phyloP scores from a whole-genome alignment of 2,113 vertebrate species.

The Piprites chloris region DNA sequence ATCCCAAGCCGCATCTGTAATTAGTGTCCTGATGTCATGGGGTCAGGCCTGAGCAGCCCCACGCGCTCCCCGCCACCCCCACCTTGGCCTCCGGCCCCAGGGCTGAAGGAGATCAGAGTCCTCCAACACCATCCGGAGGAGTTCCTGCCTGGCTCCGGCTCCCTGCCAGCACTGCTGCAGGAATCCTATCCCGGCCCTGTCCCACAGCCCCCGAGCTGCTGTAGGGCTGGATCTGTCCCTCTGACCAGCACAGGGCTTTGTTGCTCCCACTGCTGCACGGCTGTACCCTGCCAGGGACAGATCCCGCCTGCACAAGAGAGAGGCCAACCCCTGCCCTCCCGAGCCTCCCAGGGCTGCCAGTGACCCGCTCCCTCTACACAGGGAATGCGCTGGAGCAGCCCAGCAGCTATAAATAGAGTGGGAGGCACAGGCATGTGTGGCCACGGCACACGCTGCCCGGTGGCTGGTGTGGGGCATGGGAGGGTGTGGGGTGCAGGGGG shows the following conservation, averaged over 20 bases:
- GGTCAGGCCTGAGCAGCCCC: slow-evolving; percentile 23
- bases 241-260: background rate
- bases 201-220: background rate
- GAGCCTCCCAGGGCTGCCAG: background rate
- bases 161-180: background rate
- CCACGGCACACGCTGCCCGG: background rate
- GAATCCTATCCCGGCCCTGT: background rate
- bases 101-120: background rate
- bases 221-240: background rate
- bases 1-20: slow-evolving; percentile 29
- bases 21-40: slow-evolving; percentile 49
- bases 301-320: background rate
- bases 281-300: background rate
- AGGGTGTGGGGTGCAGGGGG: background rate
- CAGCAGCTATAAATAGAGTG: background rate
- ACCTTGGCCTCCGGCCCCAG: background rate
- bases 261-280: background rate
- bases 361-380: background rate
- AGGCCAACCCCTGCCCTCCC: background rate
- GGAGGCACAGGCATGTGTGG: background rate
- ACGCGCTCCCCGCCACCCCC: background rate
- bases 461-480: fast-evolving
- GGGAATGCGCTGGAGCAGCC: background rate
- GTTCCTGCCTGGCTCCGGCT: background rate
- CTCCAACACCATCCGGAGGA: background rate